phyloP scores from a whole-genome alignment of 2,797 vertebrate genomes.

The Furcifer pardalis region DNA sequence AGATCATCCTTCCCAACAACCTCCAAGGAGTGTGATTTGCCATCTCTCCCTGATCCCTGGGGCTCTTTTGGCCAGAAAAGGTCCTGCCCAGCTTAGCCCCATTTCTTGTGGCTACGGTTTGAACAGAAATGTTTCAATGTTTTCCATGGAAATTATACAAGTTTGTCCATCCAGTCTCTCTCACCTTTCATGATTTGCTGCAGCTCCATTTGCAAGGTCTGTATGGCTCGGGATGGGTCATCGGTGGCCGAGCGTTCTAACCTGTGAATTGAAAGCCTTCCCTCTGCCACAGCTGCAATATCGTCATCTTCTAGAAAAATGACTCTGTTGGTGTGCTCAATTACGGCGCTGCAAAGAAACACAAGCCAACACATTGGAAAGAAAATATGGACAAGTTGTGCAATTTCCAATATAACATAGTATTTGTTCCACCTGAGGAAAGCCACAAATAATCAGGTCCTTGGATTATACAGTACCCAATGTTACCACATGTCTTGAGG shows the following conservation, averaged over 20 bases:
- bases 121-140: neutral
- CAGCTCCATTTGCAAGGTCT: slow-evolving; percentile 95
- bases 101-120: neutral
- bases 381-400: neutral
- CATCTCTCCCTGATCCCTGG: too few species aligned
- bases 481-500: neutral
- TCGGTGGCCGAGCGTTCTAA: slow-evolving; percentile 86
- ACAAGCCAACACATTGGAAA: neutral
- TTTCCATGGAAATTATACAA: too few species aligned
- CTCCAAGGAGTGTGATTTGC: too few species aligned
- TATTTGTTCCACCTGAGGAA: neutral
- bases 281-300: slow-evolving; percentile 85
- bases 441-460: neutral
- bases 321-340: slow-evolving; percentile 96
- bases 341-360: slow-evolving; percentile 84
- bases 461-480: neutral
- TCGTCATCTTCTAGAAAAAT: slow-evolving; percentile 95
- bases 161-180: slow-evolving; percentile 6
- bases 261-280: slow-evolving; percentile 92
- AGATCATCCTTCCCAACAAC: too few species aligned
- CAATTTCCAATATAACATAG: neutral
- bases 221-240: slow-evolving; percentile 88
- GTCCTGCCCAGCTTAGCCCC: too few species aligned
- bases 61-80: too few species aligned
- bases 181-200: slow-evolving; percentile 98